Evolutionary conservation across 2,888 invertebrate genomes (phyloP).

Genomic region (Leptarthrus brevirostris): DNA sequence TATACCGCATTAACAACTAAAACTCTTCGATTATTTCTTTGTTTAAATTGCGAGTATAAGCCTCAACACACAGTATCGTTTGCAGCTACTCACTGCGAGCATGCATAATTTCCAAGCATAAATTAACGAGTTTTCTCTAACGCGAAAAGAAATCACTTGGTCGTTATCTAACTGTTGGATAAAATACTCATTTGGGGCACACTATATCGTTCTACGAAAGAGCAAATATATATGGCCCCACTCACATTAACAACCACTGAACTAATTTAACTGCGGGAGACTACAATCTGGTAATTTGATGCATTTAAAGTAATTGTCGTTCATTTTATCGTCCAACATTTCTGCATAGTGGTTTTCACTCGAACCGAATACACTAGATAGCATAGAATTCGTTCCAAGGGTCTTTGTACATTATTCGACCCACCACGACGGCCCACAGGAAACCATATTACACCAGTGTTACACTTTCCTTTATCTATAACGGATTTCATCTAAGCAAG

Average conservation of each 20-base stretch:
- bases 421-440: not conserved
- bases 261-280: conserved; percentile 23
- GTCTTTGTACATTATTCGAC: not conserved
- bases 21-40: too few species aligned
- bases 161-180: conserved; percentile 6
- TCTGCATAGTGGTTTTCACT: not conserved
- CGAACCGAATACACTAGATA: not conserved
- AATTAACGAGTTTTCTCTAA: too few species aligned
- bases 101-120: too few species aligned
- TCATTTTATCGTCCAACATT: conserved; percentile 31
- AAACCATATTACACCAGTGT: conserved; percentile 27
- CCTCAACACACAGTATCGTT: too few species aligned
- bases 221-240: not conserved
- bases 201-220: not conserved
- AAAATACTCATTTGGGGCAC: not conserved
- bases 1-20: too few species aligned
- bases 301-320: conserved; percentile 46
- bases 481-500: conserved; percentile 3
- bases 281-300: conserved; percentile 43
- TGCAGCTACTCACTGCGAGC: too few species aligned
- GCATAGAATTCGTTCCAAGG: not conserved
- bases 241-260: conserved; percentile 36
- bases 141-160: too few species aligned
- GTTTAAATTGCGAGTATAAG: too few species aligned
- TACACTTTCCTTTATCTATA: conserved; percentile 34